These are phyloP conservation scores for Anas bernieri DNA, from an alignment of 2,797 vertebrate species.

Conservation along the genomic window DNA sequence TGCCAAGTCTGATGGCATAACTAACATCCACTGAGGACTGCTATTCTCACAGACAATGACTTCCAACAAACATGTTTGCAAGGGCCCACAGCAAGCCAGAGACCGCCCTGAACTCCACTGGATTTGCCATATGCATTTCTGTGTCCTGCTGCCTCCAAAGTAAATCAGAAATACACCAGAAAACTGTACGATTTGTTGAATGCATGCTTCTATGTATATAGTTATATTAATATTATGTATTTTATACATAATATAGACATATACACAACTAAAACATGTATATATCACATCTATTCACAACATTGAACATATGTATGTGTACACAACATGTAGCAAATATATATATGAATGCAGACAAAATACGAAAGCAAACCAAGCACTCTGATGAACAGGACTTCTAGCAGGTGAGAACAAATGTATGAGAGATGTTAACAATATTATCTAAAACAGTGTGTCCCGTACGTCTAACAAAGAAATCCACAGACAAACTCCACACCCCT, in stretches of 20 bases:
- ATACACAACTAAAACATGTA: background rate
- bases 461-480: background rate
- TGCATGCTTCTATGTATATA: background rate
- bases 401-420: background rate
- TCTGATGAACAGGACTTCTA: background rate
- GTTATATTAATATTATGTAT: background rate
- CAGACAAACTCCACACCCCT: background rate
- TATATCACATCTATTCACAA: background rate
- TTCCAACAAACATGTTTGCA: rapidly evolving
- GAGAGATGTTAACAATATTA: background rate
- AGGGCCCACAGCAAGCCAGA: background rate
- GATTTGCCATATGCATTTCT: background rate
- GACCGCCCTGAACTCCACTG: rapidly evolving
- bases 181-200: background rate
- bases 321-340: background rate
- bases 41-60: background rate
- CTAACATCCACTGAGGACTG: background rate
- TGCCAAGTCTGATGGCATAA: background rate
- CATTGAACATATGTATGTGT: background rate
- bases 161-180: background rate
- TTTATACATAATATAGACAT: background rate
- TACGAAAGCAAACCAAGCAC: background rate
- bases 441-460: background rate
- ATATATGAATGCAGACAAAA: background rate
- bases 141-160: background rate